A percentile compares a stretch with the other conserved stretches of the same genome.
Conservation (phyloP, 1,140 invertebrate genomes). For the Drosophila lowei region DNA sequence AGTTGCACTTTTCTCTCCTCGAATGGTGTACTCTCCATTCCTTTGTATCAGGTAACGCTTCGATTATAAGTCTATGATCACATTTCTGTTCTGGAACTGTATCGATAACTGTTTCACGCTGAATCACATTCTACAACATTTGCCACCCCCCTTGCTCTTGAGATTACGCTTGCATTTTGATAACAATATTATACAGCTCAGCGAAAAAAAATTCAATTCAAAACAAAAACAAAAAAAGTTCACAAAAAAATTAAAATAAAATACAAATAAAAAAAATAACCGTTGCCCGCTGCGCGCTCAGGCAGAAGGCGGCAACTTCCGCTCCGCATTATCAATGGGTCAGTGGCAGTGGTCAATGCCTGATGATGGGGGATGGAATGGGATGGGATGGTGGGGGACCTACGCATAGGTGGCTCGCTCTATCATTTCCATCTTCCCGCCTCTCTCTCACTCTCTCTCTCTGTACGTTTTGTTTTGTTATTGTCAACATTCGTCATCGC, state of each 20-base stretch:
- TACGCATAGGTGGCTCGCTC: conserved; percentile 6
- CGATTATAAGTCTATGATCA: no score
- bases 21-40: no score
- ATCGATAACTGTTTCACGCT: no score
- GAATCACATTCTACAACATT: no score
- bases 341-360: conserved; percentile 59
- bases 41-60: no score
- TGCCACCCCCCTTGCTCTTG: no score
- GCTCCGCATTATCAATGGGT: conserved; percentile 72
- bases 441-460: background rate
- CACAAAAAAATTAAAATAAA: conserved; percentile 10
- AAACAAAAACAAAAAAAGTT: conserved; percentile 28
- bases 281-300: conserved; percentile 5
- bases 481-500: conserved; percentile 54
- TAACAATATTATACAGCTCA: background rate
- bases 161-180: no score
- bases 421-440: conserved; percentile 6
- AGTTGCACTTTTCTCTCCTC: no score
- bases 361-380: conserved; percentile 1
- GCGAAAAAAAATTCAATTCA: conserved; percentile 27
- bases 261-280: conserved; percentile 22
- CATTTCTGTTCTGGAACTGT: no score
- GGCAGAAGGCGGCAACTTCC: conserved; percentile 45
- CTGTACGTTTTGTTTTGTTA: conserved; percentile 27
- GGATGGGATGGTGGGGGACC: background rate